phyloP scores from a whole-genome alignment of 2,888 invertebrate species.

The Lasioglossum pauxillum region DNA sequence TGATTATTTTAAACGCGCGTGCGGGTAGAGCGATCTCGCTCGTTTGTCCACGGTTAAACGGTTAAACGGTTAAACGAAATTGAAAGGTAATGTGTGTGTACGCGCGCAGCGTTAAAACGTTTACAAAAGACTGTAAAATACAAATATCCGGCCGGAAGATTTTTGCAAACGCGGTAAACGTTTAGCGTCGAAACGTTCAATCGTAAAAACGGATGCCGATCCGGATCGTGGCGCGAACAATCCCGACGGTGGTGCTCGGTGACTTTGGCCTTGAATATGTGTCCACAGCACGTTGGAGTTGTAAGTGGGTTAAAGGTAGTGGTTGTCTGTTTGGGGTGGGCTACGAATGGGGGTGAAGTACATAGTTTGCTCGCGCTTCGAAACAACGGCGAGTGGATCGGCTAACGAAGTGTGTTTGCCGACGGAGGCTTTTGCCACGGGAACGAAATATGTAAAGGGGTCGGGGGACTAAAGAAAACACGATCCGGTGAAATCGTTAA shows the following conservation, averaged over 20 bases:
- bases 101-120: background rate
- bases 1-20: background rate
- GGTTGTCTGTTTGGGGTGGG: constrained; percentile 52
- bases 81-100: background rate
- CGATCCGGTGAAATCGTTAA: constrained; percentile 77
- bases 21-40: background rate
- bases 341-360: constrained; percentile 62
- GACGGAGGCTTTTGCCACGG: constrained; percentile 42
- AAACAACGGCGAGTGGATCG: constrained; percentile 69
- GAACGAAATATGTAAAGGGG: constrained; percentile 51
- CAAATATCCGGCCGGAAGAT: background rate
- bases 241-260: constrained; percentile 36
- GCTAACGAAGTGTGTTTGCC: constrained; percentile 70
- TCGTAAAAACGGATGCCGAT: background rate
- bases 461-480: constrained; percentile 57
- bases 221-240: constrained; percentile 35
- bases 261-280: constrained; percentile 67
- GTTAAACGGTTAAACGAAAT: background rate
- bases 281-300: constrained; percentile 61
- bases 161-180: background rate
- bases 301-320: constrained; percentile 74
- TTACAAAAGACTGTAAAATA: background rate
- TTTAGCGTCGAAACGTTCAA: background rate
- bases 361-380: constrained; percentile 71
- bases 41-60: background rate